Percentiles rank a stretch among this genome's conserved stretches.
phyloP scores from a whole-genome alignment of 2,888 invertebrate genomes.

The Pristionchus entomophagus region DNA sequence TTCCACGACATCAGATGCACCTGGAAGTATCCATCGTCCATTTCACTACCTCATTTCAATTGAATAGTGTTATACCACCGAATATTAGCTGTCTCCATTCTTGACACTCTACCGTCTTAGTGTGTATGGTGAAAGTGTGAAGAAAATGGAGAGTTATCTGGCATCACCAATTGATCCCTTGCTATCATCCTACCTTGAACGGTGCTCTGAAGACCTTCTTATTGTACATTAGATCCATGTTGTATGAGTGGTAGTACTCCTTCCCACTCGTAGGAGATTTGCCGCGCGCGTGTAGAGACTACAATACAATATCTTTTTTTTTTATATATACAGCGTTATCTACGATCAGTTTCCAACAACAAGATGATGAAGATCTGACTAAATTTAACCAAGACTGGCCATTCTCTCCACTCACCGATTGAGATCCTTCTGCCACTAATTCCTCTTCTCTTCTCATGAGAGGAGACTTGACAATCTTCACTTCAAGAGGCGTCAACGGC shows the following conservation, averaged over 20 bases:
- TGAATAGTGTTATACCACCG: not conserved
- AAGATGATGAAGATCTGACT: not conserved
- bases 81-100: no score
- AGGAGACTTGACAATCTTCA: slow-evolving; percentile 2
- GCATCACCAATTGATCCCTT: no score
- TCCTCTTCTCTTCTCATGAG: no score
- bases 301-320: no score
- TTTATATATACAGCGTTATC: no score
- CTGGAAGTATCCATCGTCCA: not conserved
- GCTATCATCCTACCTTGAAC: slow-evolving; percentile 42
- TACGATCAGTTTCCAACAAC: no score
- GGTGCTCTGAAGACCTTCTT: slow-evolving; percentile 47
- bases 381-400: no score
- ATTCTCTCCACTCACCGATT: not conserved
- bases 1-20: slow-evolving; percentile 48
- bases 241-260: slow-evolving; percentile 17
- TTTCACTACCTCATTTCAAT: not conserved
- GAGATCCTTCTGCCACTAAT: not conserved
- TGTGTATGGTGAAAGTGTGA: no score
- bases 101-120: no score
- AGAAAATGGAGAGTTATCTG: no score
- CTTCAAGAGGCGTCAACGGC: not conserved
- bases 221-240: slow-evolving; percentile 43
- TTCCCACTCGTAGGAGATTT: slow-evolving; percentile 6
- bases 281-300: not conserved